A percentile compares a stretch with the other conserved stretches of the same genome.
These are phyloP conservation scores for Caerostris extrusa DNA, from an alignment of 1,140 invertebrate species.

Conservation along the genomic window DNA sequence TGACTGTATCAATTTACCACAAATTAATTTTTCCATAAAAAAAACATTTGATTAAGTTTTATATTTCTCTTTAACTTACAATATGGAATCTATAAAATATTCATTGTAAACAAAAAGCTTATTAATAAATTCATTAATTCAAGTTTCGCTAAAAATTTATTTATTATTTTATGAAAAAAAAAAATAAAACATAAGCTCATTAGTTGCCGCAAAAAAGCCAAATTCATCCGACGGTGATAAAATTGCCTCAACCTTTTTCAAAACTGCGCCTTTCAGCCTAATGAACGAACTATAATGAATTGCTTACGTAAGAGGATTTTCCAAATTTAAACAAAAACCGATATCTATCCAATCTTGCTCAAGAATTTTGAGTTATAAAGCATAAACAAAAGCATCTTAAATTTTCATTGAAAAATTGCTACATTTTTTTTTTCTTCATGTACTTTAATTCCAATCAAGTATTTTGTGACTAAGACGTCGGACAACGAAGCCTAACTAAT, in stretches of 20 bases:
- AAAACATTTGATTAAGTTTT: too few species aligned
- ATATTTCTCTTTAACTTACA: too few species aligned
- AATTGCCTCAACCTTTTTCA: background rate
- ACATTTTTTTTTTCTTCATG: background rate
- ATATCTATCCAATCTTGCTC: background rate
- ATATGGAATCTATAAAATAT: too few species aligned
- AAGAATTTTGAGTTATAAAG: background rate
- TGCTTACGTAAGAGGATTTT: background rate
- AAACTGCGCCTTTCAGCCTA: background rate
- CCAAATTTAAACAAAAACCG: background rate
- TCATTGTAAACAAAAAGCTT: too few species aligned
- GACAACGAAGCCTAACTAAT: slow-evolving; percentile 10
- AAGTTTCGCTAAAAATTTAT: too few species aligned
- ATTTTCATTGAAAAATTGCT: background rate
- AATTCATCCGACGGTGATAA: background rate
- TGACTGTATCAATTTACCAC: too few species aligned
- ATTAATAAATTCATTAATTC: too few species aligned
- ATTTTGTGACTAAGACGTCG: background rate
- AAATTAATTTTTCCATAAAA: too few species aligned
- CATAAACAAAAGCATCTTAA: slow-evolving; percentile 3
- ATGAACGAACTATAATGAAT: background rate
- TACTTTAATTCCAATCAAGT: slow-evolving; percentile 1
- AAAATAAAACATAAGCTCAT: too few species aligned
- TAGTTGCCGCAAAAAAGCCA: too few species aligned
- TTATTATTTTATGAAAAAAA: too few species aligned